Conservation (phyloP, 1,140 invertebrate species). For the Ganaspis sp. region DNA sequence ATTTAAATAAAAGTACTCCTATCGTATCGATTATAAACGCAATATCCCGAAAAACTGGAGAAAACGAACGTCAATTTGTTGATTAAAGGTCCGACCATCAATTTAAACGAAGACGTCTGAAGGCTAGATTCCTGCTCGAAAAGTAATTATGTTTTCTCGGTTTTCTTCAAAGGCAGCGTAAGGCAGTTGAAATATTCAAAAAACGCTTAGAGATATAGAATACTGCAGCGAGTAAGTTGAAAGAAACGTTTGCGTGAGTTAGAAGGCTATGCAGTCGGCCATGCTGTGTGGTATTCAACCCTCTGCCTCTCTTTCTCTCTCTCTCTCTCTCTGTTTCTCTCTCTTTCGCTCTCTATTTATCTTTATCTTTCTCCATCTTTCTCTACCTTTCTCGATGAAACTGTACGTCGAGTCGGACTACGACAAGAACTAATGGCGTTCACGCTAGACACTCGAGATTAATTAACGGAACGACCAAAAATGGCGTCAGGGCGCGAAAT, state of each 20-base stretch:
- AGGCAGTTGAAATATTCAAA: conserved; percentile 25
- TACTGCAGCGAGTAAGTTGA: conserved; percentile 32
- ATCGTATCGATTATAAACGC: too few relatives aligned
- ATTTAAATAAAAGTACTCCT: too few relatives aligned
- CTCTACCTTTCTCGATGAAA: conserved; percentile 55
- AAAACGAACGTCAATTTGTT: too few relatives aligned
- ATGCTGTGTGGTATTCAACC: conserved; percentile 41
- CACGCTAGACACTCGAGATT: conserved; percentile 61
- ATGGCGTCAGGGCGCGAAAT: conserved; percentile 50
- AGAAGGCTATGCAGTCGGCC: conserved; percentile 45
- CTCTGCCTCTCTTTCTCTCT: conserved; percentile 20
- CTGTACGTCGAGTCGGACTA: conserved; percentile 44
- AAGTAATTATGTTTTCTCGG: conserved; percentile 4
- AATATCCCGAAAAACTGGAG: too few relatives aligned
- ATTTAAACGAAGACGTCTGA: too few relatives aligned
- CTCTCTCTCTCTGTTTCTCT: too few relatives aligned
- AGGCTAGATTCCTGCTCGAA: conserved; percentile 1
- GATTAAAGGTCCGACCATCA: too few relatives aligned
- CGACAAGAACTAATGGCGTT: conserved; percentile 68
- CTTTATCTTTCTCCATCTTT: too few relatives aligned
- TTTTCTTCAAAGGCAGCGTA: not conserved
- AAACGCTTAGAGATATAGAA: not conserved
- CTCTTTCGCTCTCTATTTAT: too few relatives aligned
- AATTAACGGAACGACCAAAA: conserved; percentile 65
- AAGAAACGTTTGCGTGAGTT: conserved; percentile 60